Percentiles rank a stretch among this genome's conserved stretches.
Evolutionary conservation across 2,797 vertebrate species (phyloP).

Genomic region (Darevskia nairensis): DNA sequence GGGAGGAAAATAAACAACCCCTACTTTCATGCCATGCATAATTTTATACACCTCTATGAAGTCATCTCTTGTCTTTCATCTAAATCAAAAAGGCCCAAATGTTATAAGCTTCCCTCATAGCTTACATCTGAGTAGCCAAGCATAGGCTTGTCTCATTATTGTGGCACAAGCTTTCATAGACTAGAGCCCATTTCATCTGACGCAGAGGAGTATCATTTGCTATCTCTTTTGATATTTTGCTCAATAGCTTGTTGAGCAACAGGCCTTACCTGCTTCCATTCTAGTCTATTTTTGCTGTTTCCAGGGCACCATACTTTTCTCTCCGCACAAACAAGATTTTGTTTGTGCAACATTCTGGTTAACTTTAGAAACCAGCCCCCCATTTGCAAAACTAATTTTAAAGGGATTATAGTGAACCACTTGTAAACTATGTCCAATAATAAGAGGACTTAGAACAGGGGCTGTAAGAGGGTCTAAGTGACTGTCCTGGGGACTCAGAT

Average conservation of each 20-base stretch:
- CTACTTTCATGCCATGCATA: too few species aligned
- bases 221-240: not conserved
- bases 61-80: too few species aligned
- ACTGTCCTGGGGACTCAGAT: conserved; percentile 73
- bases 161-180: not conserved
- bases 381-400: conserved; percentile 80
- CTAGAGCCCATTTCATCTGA: not conserved
- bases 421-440: conserved; percentile 79
- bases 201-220: not conserved
- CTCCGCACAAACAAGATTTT: conserved; percentile 39
- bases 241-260: not conserved
- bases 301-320: not conserved
- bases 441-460: conserved; percentile 74
- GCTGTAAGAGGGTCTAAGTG: conserved; percentile 69
- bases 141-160: too few species aligned
- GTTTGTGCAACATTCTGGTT: conserved; percentile 49
- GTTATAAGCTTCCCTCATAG: too few species aligned
- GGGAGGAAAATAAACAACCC: too few species aligned
- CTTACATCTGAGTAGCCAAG: too few species aligned
- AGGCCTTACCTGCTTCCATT: not conserved
- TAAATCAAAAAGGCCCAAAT: too few species aligned
- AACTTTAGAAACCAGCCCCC: conserved; percentile 52
- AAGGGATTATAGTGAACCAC: conserved; percentile 80
- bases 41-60: too few species aligned
- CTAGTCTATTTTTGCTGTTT: not conserved